phyloP scores from a whole-genome alignment of 37 sponge, comb jelly and placozoan genomes.

The Cliona cf. orientalis region DNA sequence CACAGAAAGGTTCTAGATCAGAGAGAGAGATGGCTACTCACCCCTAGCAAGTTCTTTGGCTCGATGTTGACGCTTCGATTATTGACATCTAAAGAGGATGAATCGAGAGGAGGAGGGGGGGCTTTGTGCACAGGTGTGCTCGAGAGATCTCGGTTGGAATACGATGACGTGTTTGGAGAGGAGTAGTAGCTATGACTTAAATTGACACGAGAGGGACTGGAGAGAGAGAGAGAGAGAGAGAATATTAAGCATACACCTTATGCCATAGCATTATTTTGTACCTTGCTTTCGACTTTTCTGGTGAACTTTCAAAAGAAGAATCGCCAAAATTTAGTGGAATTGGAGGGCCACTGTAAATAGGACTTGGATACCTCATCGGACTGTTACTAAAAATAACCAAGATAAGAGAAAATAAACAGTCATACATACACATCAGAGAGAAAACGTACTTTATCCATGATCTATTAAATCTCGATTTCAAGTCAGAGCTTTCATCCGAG shows the following conservation, averaged over 20 bases:
- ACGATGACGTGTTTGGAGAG: too few relatives aligned
- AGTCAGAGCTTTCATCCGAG: conserved; percentile 21
- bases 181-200: conserved; percentile 4
- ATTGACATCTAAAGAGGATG: too few relatives aligned
- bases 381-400: conserved; percentile 21
- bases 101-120: background rate
- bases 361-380: conserved; percentile 37
- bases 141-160: conserved; percentile 28
- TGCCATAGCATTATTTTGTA: too few relatives aligned
- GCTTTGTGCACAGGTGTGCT: conserved; percentile 9
- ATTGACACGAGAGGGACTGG: background rate
- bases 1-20: too few relatives aligned
- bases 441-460: conserved; percentile 49
- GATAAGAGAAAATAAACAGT: background rate
- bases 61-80: conserved; percentile 10
- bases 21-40: too few relatives aligned
- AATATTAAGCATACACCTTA: too few relatives aligned
- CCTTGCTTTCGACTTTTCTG: conserved; percentile 5
- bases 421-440: background rate
- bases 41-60: conserved; percentile 64
- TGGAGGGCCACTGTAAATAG: conserved; percentile 63
- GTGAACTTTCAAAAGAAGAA: conserved; percentile 24
- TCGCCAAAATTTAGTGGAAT: conserved; percentile 54
- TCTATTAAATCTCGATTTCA: conserved; percentile 22
- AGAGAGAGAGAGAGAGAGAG: background rate